Base-by-base conservation (phyloP, 37 sponge, comb jelly and placozoan genomes). In the Bolinopsis microptera region DNA sequence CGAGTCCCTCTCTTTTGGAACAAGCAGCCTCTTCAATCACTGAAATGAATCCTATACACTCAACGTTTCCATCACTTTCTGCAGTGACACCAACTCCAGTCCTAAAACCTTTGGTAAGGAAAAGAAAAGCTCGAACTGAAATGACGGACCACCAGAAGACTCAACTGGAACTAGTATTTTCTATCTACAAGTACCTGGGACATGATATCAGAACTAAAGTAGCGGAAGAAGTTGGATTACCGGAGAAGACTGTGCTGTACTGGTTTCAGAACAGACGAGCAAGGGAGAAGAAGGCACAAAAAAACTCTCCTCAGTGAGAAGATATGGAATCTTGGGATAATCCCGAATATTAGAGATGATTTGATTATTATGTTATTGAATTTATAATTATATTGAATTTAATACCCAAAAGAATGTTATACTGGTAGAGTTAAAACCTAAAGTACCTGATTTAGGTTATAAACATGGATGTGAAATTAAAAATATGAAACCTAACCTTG, bases 191-290 rank as follows among this genome's bases (percentile, higher is more conserved):
- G 80, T 77, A 77, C 35, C 37, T 77, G 33, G 80, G 80, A 35
- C 80, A 77, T 32, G 80, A 77, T 33, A 36, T 77, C 21, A 32
- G 80, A 77, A 34, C 33, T 34, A 77, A 32, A 77, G 80, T 77
- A 3, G 80, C 80, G 27, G 80, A 77, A 36, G 36, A 77, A 32
- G 32, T 77, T 35, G 80, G 80, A 32, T 18, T 77, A 16, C 80
- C 80, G 9, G 80, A 77, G 33, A 77, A 32, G 80, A 77, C 80
- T 18, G 80, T 77, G 33, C 80, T 77, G 21, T 77, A 77, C 80
- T 77, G 80, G 80, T 77, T 77, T 36, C 80, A 77, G 80, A 77
- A 77, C 80, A 77, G 37, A 18, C 27, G 80, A 18, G 80, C 80
- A 9, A 77, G 36, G 36, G 80, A 77, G 80, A 77, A 18, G 36